Conservation (phyloP, 2,797 vertebrate species). For the Limosa lapponica region DNA sequence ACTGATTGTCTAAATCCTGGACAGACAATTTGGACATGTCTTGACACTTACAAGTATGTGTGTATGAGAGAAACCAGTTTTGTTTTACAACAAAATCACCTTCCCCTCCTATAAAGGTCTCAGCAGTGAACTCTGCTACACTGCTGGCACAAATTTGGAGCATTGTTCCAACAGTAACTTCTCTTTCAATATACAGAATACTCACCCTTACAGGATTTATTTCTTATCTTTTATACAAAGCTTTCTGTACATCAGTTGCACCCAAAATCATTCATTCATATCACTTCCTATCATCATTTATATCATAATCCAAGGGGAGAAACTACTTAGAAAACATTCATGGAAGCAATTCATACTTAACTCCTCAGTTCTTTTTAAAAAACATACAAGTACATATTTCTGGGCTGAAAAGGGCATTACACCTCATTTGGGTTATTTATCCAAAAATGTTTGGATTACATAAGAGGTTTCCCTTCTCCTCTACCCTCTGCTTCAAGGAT, state of each 20-base stretch:
- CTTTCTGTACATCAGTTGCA: not conserved
- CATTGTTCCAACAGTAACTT: not conserved
- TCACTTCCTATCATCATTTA: not conserved
- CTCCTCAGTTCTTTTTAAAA: not conserved
- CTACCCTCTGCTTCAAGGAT: not conserved
- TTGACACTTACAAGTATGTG: not conserved
- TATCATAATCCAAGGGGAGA: not conserved
- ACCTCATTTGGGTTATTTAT: not conserved
- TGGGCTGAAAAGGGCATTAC: not conserved
- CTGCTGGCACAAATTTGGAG: not conserved
- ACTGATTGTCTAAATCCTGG: not conserved
- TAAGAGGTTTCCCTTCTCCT: not conserved
- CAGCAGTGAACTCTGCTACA: not conserved
- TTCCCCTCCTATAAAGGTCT: not conserved
- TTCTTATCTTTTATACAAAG: not conserved
- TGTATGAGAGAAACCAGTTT: not conserved
- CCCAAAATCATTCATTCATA: not conserved
- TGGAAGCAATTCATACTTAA: not conserved
- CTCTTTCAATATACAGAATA: not conserved
- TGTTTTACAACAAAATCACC: not conserved
- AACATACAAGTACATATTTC: not conserved
- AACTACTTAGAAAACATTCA: slow-evolving; percentile 1
- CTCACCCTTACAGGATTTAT: not conserved
- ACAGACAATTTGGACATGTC: not conserved
- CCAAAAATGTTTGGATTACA: not conserved